A percentile compares a stretch with the other conserved stretches of the same genome.
Evolutionary conservation across 2,797 vertebrate species (phyloP).

Genomic region (Sebastes trivittatus): DNA sequence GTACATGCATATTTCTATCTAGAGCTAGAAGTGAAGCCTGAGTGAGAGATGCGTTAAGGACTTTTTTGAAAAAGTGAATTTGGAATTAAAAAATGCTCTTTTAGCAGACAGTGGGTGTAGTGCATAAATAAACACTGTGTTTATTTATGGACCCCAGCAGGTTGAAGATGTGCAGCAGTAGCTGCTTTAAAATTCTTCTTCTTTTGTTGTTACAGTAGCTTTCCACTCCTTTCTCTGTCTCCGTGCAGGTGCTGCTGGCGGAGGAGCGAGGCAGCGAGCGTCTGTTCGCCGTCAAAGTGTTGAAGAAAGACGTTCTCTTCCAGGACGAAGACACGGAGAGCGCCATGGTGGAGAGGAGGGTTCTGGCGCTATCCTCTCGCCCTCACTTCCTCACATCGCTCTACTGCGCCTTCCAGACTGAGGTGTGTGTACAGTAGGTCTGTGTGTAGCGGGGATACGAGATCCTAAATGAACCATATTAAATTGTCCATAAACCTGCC

Average conservation of each 20-base stretch:
- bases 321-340: conserved; percentile 95
- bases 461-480: conserved; percentile 37
- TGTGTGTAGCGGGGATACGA: not conserved
- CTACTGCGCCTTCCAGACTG: conserved; percentile 91
- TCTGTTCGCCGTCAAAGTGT: conserved; percentile 91
- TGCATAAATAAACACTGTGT: conserved; percentile 11
- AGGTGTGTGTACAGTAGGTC: conserved; percentile 67
- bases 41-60: not conserved
- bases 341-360: conserved; percentile 91
- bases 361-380: conserved; percentile 85
- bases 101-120: not conserved
- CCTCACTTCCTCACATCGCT: conserved; percentile 93
- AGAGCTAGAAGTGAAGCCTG: not conserved
- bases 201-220: not conserved
- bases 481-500: conserved; percentile 43
- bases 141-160: conserved; percentile 9
- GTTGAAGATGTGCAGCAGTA: not conserved
- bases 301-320: conserved; percentile 94
- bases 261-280: conserved; percentile 89
- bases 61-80: not conserved
- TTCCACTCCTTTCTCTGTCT: not conserved
- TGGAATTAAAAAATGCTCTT: not conserved
- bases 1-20: not conserved
- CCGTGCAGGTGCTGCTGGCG: conserved; percentile 88
- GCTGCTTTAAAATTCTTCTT: not conserved